These are phyloP conservation scores for Patella pellucida DNA, from an alignment of 2,888 invertebrate genomes.

Conservation along the genomic window DNA sequence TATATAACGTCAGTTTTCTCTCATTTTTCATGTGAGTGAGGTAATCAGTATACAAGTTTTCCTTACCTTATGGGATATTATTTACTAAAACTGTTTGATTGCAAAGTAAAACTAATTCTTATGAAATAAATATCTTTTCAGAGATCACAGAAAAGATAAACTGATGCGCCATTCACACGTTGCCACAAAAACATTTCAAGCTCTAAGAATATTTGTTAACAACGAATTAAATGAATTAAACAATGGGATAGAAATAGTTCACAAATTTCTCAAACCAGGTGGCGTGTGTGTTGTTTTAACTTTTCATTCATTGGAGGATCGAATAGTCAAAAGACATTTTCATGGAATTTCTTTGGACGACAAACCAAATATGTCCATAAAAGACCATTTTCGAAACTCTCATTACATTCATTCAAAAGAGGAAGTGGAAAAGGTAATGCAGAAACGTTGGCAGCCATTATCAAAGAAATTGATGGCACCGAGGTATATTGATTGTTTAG, in stretches of 20 bases:
- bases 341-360: constrained; percentile 64
- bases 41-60: no score
- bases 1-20: not conserved
- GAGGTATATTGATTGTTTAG: constrained; percentile 79
- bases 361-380: constrained; percentile 41
- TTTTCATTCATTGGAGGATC: constrained; percentile 95
- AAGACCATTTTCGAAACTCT: constrained; percentile 76
- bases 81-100: not conserved
- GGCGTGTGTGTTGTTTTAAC: constrained; percentile 87
- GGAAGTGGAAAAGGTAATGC: constrained; percentile 77
- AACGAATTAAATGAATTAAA: constrained; percentile 96
- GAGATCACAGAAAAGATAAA: constrained; percentile 78
- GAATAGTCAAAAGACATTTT: constrained; percentile 91
- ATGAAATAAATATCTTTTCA: constrained; percentile 25
- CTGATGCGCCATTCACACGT: constrained; percentile 82
- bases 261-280: constrained; percentile 80
- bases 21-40: not conserved
- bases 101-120: not conserved
- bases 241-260: constrained; percentile 85
- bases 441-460: constrained; percentile 82
- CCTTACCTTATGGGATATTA: no score
- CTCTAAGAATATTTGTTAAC: constrained; percentile 93
- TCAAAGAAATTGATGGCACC: constrained; percentile 87
- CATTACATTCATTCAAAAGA: constrained; percentile 76
- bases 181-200: constrained; percentile 94